A percentile compares a stretch with the other conserved stretches of the same genome.
Conservation (phyloP, 1,140 invertebrate genomes). For the Copidosoma floridanum region DNA sequence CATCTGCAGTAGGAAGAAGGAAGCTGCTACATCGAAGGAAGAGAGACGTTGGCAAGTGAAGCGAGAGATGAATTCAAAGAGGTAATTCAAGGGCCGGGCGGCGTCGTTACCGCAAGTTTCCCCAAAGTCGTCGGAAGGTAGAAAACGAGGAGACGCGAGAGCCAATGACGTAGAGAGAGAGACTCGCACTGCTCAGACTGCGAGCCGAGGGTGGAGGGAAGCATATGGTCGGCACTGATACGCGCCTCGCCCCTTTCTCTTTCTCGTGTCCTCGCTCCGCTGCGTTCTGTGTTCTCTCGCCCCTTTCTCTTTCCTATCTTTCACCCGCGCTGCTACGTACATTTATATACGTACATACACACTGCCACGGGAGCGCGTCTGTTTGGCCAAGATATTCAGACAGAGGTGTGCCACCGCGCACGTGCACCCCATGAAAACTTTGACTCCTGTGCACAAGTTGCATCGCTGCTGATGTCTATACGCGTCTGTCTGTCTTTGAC, state of each 20-base stretch:
- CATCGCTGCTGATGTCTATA: too few relatives aligned
- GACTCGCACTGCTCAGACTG: not conserved
- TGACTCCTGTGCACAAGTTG: not conserved
- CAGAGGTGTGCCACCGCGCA: not conserved
- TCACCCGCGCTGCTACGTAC: not conserved
- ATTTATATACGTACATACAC: not conserved
- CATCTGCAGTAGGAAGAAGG: too few relatives aligned
- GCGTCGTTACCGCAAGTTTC: constrained; percentile 22
- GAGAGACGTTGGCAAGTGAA: not conserved
- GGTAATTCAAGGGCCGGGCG: not conserved
- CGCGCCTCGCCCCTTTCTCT: not conserved
- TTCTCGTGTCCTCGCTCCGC: not conserved
- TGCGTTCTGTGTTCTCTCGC: not conserved
- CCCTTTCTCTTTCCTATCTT: too few relatives aligned
- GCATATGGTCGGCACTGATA: constrained; percentile 23
- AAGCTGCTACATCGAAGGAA: too few relatives aligned
- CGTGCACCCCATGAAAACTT: not conserved
- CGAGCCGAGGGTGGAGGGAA: not conserved
- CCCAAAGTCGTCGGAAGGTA: constrained; percentile 3
- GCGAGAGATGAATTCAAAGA: constrained; percentile 14
- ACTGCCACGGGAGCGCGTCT: not conserved
- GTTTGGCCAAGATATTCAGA: constrained; percentile 7
- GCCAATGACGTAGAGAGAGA: constrained; percentile 1
- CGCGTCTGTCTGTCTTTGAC: too few relatives aligned
- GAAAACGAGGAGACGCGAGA: constrained; percentile 4